phyloP scores from a whole-genome alignment of 1,140 invertebrate species.

The Drosophila rufa region DNA sequence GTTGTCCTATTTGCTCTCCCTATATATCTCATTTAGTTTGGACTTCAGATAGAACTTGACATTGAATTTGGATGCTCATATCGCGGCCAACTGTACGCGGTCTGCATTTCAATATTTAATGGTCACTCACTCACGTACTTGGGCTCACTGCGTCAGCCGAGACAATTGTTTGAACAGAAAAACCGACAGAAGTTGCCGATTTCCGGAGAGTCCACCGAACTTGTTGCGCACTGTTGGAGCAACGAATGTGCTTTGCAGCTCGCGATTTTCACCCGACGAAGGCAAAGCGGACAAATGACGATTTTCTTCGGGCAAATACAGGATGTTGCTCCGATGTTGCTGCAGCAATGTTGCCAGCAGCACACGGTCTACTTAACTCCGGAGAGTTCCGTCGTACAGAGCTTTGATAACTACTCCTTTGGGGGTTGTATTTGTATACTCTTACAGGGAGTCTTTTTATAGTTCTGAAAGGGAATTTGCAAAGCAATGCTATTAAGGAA shows the following conservation, averaged over 20 bases:
- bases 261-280: constrained; percentile 1
- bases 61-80: neutral
- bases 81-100: neutral
- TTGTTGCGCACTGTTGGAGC: constrained; percentile 22
- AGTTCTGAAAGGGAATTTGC: too few species aligned
- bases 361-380: neutral
- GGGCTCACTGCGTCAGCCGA: neutral
- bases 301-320: neutral
- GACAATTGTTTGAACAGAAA: neutral
- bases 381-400: neutral
- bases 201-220: constrained; percentile 1
- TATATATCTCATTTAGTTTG: neutral
- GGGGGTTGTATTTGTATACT: neutral
- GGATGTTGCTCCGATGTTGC: neutral
- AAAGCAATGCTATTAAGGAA: too few species aligned
- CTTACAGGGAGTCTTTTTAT: neutral
- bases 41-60: neutral
- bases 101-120: constrained; percentile 1
- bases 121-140: neutral
- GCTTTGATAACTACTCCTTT: neutral
- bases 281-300: neutral
- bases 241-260: constrained; percentile 15
- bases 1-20: neutral
- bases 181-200: neutral
- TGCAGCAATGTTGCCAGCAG: constrained; percentile 21